Evolutionary conservation across 1,140 invertebrate genomes (phyloP), one percentile per base, ranked within the genome.

Genomic region (Ostrea denselamellosa): DNA sequence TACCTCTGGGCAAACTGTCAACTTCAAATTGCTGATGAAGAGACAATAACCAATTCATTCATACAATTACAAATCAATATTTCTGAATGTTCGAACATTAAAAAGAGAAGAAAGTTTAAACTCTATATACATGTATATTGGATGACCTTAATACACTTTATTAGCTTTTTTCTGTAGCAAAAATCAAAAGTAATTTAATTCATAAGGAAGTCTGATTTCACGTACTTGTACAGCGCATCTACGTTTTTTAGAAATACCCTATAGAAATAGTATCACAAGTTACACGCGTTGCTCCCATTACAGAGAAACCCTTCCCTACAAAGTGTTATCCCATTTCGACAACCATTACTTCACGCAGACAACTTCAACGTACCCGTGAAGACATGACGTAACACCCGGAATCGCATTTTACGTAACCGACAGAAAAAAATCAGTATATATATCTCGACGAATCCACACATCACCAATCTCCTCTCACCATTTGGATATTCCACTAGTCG

Each of bases 401-500:
- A 77, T 28, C 25, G 68, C 25, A 28, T 10, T 28, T 34, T 9
- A 28, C 68, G 68, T 77, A 77, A 77, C 68, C 5, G 68, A 25
- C 28, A 22, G n/a, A n/a, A 34, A 34, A 77, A 25, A 77, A 22
- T 77, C 12, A 25, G 28, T 77, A 77, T 77, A 77, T 77, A 77
- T 28, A 34, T 22, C 68, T 25, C 25, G 8, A 8, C 14, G 9
- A 17, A 77, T 17, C 68, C 34, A 34, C 25, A 77, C 25, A 12
- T 34, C 68, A 22, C 25, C 68, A 77, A 77, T 77, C 68, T 28
- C 25, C 68, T 77, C 68, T 77, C 68, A 28, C 28, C 68, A 28
- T 17, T 34, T 77, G 68, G 28, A 25, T 77, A 77, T 77, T 77
- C 68, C 68, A 77, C 68, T 34, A 62, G 82, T 34, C 54, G 83